phyloP scores from a whole-genome alignment of 2,113 vertebrate genomes.

The Carlito syrichta region DNA sequence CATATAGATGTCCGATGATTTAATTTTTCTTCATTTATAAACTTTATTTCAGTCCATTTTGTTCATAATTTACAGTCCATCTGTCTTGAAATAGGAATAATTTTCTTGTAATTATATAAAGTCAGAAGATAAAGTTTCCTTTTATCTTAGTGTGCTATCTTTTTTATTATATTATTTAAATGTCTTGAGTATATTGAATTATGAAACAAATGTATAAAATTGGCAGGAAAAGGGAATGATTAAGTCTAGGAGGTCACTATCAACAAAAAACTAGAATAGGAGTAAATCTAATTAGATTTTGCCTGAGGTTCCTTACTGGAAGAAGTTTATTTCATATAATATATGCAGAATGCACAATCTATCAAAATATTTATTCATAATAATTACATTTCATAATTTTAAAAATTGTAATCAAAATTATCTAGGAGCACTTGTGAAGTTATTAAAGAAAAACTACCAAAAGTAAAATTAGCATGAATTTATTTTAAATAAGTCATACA shows the following conservation, averaged over 20 bases:
- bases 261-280: background rate
- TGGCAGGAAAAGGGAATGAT: background rate
- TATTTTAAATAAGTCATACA: background rate
- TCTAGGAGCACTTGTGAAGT: background rate
- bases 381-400: background rate
- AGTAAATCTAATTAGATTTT: background rate
- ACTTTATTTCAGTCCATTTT: background rate
- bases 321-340: background rate
- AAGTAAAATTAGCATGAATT: background rate
- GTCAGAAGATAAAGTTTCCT: background rate
- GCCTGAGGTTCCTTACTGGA: background rate
- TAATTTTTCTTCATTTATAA: background rate
- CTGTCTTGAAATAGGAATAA: conserved; percentile 16
- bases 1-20: background rate
- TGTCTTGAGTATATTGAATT: background rate
- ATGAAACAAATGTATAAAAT: background rate
- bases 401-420: background rate
- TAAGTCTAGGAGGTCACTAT: background rate
- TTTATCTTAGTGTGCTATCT: too few species aligned
- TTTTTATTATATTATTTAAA: background rate
- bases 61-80: background rate
- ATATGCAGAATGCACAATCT: background rate
- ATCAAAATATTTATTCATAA: background rate
- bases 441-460: background rate
- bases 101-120: background rate